Percentiles rank a stretch among this genome's conserved stretches.
Conservation (phyloP, 92 coral and sea anemone genomes). For the Montipora capitata region DNA sequence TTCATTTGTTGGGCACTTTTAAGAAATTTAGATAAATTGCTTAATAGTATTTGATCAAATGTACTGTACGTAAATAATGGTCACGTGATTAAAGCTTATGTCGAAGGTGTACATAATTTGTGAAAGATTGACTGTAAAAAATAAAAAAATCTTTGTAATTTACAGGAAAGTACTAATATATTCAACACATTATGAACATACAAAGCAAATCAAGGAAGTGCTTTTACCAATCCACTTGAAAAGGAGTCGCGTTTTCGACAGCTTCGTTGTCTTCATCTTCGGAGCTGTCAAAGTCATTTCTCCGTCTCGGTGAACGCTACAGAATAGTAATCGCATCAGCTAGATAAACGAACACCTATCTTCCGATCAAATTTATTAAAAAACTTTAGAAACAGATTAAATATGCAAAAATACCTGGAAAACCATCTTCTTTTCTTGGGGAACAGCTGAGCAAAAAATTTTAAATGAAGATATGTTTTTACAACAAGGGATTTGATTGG, state of each 20-base stretch:
- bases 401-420: slow-evolving; percentile 28
- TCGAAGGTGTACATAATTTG: too few species aligned
- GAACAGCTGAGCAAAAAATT: slow-evolving; percentile 14
- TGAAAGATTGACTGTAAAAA: too few species aligned
- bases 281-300: slow-evolving; percentile 86
- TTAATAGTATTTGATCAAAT: too few species aligned
- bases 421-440: slow-evolving; percentile 37
- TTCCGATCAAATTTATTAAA: neutral
- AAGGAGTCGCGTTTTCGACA: slow-evolving; percentile 71
- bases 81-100: too few species aligned
- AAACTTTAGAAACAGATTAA: too few species aligned
- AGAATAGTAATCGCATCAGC: neutral
- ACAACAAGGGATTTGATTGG: slow-evolving; percentile 43
- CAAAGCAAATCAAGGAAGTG: neutral
- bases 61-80: too few species aligned
- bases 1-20: too few species aligned
- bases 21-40: too few species aligned
- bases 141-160: too few species aligned
- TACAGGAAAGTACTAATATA: too few species aligned
- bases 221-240: slow-evolving; percentile 83
- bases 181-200: too few species aligned
- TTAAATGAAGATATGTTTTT: slow-evolving; percentile 15
- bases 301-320: slow-evolving; percentile 59
- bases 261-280: slow-evolving; percentile 79
- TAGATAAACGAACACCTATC: neutral